These are phyloP conservation scores for Lophotriccus pileatus DNA, from an alignment of 2,797 vertebrate genomes.

Conservation along the genomic window DNA sequence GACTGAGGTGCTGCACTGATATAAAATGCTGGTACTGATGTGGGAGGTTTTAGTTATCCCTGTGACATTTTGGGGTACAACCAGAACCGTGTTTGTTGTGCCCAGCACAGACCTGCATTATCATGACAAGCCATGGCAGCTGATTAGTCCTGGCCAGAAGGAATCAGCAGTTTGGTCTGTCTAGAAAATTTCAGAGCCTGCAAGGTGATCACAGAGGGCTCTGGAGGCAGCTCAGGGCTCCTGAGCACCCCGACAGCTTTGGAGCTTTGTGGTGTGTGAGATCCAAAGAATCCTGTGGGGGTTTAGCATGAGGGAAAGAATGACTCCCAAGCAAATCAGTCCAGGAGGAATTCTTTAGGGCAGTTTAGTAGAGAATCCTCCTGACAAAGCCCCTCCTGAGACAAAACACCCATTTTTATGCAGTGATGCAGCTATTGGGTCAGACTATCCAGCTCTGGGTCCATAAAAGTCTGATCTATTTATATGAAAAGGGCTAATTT, in stretches of 20 bases:
- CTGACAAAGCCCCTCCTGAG: neutral
- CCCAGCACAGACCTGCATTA: neutral
- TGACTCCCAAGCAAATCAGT: neutral
- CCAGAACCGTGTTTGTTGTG: rapidly evolving
- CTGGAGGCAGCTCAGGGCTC: neutral
- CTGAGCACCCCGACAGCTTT: neutral
- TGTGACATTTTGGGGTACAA: neutral
- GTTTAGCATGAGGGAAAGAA: neutral
- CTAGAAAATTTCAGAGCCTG: neutral
- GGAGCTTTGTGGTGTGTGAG: neutral
- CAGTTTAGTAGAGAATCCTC: neutral
- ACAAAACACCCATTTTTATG: neutral
- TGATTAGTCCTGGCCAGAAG: neutral
- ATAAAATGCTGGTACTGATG: neutral
- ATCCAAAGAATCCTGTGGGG: neutral
- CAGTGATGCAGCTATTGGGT: neutral
- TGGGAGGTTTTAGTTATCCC: neutral
- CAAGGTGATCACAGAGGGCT: neutral
- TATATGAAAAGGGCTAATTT: neutral
- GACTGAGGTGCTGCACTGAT: neutral
- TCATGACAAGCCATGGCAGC: rapidly evolving
- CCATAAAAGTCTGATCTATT: neutral
- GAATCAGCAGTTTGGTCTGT: neutral
- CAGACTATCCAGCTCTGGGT: neutral
- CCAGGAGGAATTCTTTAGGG: neutral